Evolutionary conservation across 64 coral and sea anemone species (phyloP).

Genomic region (Dendronephthya gigantea): DNA sequence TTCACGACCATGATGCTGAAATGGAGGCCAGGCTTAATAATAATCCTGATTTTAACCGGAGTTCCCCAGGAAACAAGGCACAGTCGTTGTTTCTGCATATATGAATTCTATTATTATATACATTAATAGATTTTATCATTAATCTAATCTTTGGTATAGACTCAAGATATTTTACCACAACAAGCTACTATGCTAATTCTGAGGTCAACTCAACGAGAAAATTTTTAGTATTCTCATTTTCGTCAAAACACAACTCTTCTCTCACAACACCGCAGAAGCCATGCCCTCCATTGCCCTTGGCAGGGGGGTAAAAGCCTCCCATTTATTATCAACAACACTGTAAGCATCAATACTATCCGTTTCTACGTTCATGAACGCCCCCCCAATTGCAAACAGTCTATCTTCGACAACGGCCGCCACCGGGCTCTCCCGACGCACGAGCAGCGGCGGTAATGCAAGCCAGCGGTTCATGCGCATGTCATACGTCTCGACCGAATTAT

Average conservation of each 20-base stretch:
- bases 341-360: conserved; percentile 72
- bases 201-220: no score
- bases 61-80: no score
- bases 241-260: not conserved
- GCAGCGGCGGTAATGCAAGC: conserved; percentile 68
- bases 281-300: conserved; percentile 74
- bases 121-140: no score
- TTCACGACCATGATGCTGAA: no score
- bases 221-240: no score
- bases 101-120: no score
- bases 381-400: conserved; percentile 69
- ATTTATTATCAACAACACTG: conserved; percentile 67
- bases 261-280: conserved; percentile 66
- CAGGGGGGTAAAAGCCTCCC: conserved; percentile 67
- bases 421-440: conserved; percentile 78
- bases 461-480: conserved; percentile 90
- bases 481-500: conserved; percentile 89
- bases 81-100: no score
- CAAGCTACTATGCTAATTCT: no score
- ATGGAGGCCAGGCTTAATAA: no score
- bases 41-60: no score
- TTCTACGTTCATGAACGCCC: conserved; percentile 84
- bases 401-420: conserved; percentile 65
- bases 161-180: no score
- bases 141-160: no score